A percentile compares a stretch with the other conserved stretches of the same genome.
Evolutionary conservation across 2,797 vertebrate genomes (phyloP).

Genomic region (Muscicapa striata): DNA sequence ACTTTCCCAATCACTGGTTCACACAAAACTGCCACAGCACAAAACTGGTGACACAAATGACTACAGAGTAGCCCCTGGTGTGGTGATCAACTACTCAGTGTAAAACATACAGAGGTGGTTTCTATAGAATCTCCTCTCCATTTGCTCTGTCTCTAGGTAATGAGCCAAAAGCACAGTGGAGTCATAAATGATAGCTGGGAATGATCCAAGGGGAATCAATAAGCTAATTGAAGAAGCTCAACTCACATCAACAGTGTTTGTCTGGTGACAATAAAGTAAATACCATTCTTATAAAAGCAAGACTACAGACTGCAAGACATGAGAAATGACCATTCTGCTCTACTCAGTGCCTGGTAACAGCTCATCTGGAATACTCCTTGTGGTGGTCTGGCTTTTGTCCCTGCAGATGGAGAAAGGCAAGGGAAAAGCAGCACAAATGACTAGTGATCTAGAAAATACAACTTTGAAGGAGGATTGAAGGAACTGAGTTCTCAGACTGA

Average conservation of each 20-base stretch:
- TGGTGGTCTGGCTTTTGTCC: not conserved
- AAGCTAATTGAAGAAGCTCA: not conserved
- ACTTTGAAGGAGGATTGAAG: not conserved
- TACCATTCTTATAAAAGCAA: not conserved
- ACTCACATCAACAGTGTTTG: not conserved
- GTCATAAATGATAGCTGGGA: not conserved
- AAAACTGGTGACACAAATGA: not conserved
- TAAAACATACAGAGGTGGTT: not conserved
- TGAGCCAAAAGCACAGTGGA: not conserved
- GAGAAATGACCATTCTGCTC: not conserved
- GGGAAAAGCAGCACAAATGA: not conserved
- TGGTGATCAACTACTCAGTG: not conserved
- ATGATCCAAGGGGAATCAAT: not conserved
- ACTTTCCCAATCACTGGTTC: not conserved
- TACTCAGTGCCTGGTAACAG: not conserved
- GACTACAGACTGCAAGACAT: not conserved
- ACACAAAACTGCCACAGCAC: not conserved
- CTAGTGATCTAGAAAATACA: not conserved
- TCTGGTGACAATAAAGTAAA: not conserved
- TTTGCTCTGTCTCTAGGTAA: not conserved
- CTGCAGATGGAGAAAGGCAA: not conserved
- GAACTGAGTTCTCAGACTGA: not conserved
- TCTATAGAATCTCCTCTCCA: not conserved
- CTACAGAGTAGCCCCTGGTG: not conserved
- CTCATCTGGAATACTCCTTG: not conserved